Conservation (phyloP, 2,888 invertebrate genomes). For the Lumbricus terrestris region DNA sequence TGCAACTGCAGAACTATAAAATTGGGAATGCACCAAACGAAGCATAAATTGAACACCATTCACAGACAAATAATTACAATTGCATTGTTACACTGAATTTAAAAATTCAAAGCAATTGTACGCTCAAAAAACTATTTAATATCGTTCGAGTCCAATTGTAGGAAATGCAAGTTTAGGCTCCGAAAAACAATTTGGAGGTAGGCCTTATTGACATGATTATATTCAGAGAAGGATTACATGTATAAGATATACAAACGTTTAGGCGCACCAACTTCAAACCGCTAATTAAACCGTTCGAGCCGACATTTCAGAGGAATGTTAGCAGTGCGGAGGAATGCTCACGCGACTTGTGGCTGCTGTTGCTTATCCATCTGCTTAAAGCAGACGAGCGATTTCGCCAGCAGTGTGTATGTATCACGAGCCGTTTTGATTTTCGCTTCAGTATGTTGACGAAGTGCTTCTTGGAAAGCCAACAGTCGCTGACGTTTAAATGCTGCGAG, state of each 20-base stretch:
- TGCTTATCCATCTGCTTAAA: slow-evolving; percentile 32
- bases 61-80: slow-evolving; percentile 3
- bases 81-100: not conserved
- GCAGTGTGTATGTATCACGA: slow-evolving; percentile 51
- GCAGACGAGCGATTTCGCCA: slow-evolving; percentile 42
- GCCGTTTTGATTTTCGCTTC: slow-evolving; percentile 56
- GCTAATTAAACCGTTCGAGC: not conserved
- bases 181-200: not conserved
- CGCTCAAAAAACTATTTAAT: not conserved
- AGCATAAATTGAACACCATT: not conserved
- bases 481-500: slow-evolving; percentile 42
- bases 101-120: not conserved
- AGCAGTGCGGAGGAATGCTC: not conserved
- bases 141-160: not conserved
- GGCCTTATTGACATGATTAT: not conserved
- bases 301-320: not conserved
- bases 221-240: not conserved
- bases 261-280: not conserved
- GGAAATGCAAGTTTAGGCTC: not conserved
- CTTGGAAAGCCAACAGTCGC: slow-evolving; percentile 47
- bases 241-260: not conserved
- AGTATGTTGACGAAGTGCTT: slow-evolving; percentile 50
- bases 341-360: not conserved
- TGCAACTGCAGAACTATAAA: not conserved
- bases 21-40: not conserved